Conservation (phyloP, 1,140 invertebrate genomes). For the Macrocentrus cingulum region DNA sequence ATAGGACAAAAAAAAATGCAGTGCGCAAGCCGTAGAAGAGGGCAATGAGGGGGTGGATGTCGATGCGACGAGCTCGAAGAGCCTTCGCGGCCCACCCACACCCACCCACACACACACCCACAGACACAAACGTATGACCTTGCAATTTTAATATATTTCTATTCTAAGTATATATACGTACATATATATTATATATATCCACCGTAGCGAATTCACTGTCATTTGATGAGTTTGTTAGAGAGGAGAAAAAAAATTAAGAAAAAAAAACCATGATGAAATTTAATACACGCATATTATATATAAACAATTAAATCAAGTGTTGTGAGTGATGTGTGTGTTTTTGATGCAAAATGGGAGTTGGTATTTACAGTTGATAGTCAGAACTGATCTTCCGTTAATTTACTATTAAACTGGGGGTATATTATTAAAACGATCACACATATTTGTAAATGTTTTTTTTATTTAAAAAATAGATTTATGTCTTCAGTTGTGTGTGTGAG, state of each 20-base stretch:
- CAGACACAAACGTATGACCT: slow-evolving; percentile 22
- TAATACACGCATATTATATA: background rate
- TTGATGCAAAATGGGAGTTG: no score
- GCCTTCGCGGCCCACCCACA: slow-evolving; percentile 20
- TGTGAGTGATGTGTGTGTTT: no score
- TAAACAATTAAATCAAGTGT: background rate
- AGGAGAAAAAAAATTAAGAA: background rate
- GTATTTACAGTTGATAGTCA: no score
- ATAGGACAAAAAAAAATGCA: no score
- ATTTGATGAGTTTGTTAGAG: slow-evolving; percentile 19
- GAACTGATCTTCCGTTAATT: no score
- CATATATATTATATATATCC: no score
- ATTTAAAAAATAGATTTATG: no score
- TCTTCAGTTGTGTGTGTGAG: no score
- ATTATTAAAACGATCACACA: no score
- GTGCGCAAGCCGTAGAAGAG: background rate
- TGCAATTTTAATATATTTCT: slow-evolving; percentile 31
- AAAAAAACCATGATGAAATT: background rate
- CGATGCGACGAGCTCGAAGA: slow-evolving; percentile 12
- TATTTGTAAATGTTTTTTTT: no score
- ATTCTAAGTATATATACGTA: slow-evolving; percentile 27
- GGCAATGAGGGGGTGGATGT: background rate
- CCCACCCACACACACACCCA: slow-evolving; percentile 9
- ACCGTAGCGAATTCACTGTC: slow-evolving; percentile 27
- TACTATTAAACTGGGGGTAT: no score